phyloP scores from a whole-genome alignment of 2,113 vertebrate species.

The Pardalotus punctatus region DNA sequence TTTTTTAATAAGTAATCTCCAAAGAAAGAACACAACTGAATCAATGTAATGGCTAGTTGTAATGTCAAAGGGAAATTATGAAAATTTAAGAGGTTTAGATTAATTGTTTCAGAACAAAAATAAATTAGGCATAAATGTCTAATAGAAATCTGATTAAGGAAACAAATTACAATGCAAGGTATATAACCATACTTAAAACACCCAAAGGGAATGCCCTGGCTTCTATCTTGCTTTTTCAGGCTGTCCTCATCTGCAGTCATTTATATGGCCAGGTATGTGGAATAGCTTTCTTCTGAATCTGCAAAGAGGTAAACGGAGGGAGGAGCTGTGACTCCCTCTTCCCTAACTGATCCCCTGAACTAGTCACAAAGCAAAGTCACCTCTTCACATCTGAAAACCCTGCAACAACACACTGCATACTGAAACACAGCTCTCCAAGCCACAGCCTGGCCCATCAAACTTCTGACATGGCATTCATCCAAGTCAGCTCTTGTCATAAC shows the following conservation, averaged over 20 bases:
- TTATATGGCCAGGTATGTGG: background rate
- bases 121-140: background rate
- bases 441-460: background rate
- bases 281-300: background rate
- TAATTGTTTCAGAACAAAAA: background rate
- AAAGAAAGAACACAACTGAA: background rate
- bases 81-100: background rate
- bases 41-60: background rate
- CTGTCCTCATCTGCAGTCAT: background rate
- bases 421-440: background rate
- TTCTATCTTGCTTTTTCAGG: background rate
- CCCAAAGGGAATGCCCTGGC: background rate
- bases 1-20: background rate
- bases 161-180: background rate
- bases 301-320: background rate
- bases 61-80: background rate
- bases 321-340: background rate
- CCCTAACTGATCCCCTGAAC: background rate
- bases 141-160: background rate
- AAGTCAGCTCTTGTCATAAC: background rate
- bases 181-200: background rate
- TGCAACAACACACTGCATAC: rapidly evolving
- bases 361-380: background rate
- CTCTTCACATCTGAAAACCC: background rate
- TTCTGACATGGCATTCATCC: background rate